These are phyloP conservation scores for Manis pentadactyla DNA, from an alignment of 2,797 vertebrate species.

Conservation along the genomic window DNA sequence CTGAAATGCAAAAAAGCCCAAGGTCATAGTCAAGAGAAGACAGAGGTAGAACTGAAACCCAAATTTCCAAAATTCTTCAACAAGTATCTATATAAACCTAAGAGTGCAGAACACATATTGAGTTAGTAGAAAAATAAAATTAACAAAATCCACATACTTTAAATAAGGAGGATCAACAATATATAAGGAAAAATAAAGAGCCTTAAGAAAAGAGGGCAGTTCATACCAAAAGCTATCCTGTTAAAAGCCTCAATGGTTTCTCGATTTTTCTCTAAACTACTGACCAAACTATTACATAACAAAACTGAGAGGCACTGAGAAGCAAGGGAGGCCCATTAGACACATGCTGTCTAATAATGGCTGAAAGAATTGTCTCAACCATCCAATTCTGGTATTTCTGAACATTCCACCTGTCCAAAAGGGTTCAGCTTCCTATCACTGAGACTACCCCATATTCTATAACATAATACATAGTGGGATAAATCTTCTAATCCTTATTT, in stretches of 20 bases:
- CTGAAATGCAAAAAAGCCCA: background rate
- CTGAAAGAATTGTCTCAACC: background rate
- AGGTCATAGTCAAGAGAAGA: background rate
- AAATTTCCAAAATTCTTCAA: background rate
- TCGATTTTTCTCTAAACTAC: background rate
- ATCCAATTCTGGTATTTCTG: constrained; percentile 14
- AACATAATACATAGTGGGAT: background rate
- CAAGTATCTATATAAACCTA: background rate
- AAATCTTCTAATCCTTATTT: background rate
- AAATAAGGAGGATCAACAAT: constrained; percentile 1
- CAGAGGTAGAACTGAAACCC: background rate
- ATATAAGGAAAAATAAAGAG: background rate
- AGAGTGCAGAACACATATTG: background rate
- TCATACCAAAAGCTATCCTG: background rate
- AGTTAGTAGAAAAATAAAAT: constrained; percentile 4
- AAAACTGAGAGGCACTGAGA: background rate
- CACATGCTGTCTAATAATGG: background rate
- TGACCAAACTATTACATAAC: background rate
- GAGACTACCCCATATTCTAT: background rate
- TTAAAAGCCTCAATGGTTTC: background rate
- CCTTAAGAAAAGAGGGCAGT: background rate
- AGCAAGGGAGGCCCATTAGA: background rate
- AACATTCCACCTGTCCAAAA: background rate
- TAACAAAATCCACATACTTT: background rate
- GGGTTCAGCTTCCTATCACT: background rate